phyloP scores from a whole-genome alignment of 1,140 invertebrate species.

The Drosophila hydei region DNA sequence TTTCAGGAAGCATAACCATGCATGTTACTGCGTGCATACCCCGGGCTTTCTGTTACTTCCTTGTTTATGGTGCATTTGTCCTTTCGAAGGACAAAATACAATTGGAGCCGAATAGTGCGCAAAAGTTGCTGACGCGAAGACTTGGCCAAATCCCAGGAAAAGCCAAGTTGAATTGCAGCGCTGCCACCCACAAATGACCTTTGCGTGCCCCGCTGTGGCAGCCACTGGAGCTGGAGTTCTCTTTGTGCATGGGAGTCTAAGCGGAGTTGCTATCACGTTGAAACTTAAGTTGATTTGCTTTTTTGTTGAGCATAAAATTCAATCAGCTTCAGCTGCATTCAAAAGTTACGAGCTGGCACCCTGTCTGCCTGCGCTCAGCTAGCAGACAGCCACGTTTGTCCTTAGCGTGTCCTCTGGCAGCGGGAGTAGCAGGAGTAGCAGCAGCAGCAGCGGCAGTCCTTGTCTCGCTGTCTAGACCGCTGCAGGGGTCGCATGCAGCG shows the following conservation, averaged over 20 bases:
- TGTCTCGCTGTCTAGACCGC: slow-evolving; percentile 51
- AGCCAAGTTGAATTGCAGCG: slow-evolving; percentile 37
- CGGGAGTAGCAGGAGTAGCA: background rate
- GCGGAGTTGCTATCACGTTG: slow-evolving; percentile 31
- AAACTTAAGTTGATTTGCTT: slow-evolving; percentile 56
- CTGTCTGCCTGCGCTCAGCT: background rate
- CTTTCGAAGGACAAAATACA: slow-evolving; percentile 80
- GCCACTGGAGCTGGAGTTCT: slow-evolving; percentile 34
- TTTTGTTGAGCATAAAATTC: slow-evolving; percentile 80
- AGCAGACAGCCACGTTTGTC: slow-evolving; percentile 73
- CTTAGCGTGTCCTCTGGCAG: slow-evolving; percentile 75
- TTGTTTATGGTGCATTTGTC: slow-evolving; percentile 79
- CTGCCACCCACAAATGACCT: slow-evolving; percentile 41
- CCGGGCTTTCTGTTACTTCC: background rate
- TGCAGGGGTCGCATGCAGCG: slow-evolving; percentile 51
- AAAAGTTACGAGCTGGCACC: slow-evolving; percentile 63
- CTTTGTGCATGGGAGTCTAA: slow-evolving; percentile 33
- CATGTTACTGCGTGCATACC: slow-evolving; percentile 39
- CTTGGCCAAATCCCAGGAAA: slow-evolving; percentile 14
- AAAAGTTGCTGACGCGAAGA: slow-evolving; percentile 44
- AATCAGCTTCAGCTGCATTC: slow-evolving; percentile 77
- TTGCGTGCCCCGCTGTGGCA: slow-evolving; percentile 47
- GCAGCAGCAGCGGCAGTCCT: slow-evolving; percentile 1
- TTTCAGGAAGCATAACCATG: slow-evolving; percentile 56
- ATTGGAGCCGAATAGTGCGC: slow-evolving; percentile 36